These are phyloP conservation scores for Sigmodon hispidus DNA, from an alignment of 2,113 vertebrate genomes.

Conservation along the genomic window DNA sequence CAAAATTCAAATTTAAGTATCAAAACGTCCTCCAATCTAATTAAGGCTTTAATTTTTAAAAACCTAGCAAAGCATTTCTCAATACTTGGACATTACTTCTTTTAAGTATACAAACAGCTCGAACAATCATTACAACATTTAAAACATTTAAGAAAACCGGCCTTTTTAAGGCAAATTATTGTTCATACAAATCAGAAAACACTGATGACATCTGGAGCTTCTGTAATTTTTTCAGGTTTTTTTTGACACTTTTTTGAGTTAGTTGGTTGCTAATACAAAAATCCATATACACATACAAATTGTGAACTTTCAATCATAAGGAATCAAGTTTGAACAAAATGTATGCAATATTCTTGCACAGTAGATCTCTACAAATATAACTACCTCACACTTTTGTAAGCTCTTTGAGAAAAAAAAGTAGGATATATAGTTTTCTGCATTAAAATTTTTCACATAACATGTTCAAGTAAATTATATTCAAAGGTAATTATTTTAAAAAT, in stretches of 20 bases:
- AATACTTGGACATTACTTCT: neutral
- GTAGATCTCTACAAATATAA: constrained; percentile 2
- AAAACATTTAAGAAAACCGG: constrained; percentile 3
- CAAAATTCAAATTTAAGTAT: constrained; percentile 34
- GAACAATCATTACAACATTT: constrained; percentile 52
- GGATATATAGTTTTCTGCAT: constrained; percentile 28
- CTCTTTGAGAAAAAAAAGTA: neutral
- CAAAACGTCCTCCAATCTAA: constrained; percentile 41
- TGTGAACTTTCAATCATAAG: constrained; percentile 21
- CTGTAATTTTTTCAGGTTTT: constrained; percentile 12
- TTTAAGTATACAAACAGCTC: constrained; percentile 2
- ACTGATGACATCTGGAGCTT: neutral
- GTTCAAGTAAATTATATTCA: constrained; percentile 50
- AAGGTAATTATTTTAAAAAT: constrained; percentile 27
- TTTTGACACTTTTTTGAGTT: constrained; percentile 33
- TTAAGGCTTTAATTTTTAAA: constrained; percentile 31
- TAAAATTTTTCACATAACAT: constrained; percentile 42
- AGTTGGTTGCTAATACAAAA: constrained; percentile 7
- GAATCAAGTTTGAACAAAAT: constrained; percentile 19
- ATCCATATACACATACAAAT: neutral
- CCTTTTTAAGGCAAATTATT: constrained; percentile 25
- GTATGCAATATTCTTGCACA: constrained; percentile 37
- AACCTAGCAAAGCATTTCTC: constrained; percentile 38
- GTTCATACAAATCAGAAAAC: constrained; percentile 16
- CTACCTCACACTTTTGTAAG: constrained; percentile 34